phyloP scores from a whole-genome alignment of 2,113 vertebrate genomes.

The Tursiops truncatus region DNA sequence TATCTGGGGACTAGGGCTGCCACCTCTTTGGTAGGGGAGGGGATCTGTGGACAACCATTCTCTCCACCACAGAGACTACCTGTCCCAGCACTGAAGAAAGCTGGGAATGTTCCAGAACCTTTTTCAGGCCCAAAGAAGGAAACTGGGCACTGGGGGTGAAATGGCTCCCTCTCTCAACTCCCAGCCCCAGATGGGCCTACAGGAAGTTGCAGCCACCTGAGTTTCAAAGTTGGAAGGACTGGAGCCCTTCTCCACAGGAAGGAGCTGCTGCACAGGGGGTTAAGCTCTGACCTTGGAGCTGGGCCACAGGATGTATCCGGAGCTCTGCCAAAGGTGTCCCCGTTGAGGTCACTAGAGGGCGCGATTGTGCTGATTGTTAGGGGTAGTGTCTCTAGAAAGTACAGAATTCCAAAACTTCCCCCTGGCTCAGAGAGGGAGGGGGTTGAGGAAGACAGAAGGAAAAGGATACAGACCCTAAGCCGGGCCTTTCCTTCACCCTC shows the following conservation, averaged over 20 bases:
- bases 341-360: conserved; percentile 47
- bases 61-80: not conserved
- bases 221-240: not conserved
- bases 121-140: conserved; percentile 33
- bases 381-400: not conserved
- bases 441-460: not conserved
- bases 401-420: not conserved
- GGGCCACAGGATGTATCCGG: not conserved
- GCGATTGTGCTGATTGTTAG: not conserved
- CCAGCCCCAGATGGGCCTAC: not conserved
- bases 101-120: not conserved
- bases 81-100: not conserved
- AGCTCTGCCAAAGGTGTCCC: not conserved
- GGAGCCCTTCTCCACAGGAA: not conserved
- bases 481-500: not conserved
- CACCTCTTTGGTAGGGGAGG: not conserved
- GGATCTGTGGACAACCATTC: not conserved
- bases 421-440: not conserved
- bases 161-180: not conserved
- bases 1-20: not conserved
- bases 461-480: not conserved
- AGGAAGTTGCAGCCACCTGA: not conserved
- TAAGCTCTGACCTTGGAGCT: not conserved
- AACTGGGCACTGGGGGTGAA: not conserved
- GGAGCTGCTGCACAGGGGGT: not conserved